These are phyloP conservation scores for Macroramphosus scolopax DNA, from an alignment of 2,797 vertebrate species.

Conservation along the genomic window DNA sequence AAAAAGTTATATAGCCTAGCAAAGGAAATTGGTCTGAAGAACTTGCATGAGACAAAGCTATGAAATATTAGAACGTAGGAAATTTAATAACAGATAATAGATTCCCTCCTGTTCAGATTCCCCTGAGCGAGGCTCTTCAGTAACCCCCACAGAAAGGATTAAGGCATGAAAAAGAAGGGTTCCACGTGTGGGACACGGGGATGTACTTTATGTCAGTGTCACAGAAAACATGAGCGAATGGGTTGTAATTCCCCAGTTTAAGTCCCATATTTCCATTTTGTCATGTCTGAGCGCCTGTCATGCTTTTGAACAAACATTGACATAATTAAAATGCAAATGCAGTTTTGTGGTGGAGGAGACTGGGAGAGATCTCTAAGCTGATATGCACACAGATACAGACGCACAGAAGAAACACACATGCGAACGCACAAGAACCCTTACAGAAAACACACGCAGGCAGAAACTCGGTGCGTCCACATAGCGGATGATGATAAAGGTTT, in stretches of 20 bases:
- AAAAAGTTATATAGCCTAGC: too few species aligned
- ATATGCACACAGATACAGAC: constrained; percentile 68
- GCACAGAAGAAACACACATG: constrained; percentile 48
- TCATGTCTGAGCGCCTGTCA: constrained; percentile 77
- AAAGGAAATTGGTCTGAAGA: too few species aligned
- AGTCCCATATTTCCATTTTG: constrained; percentile 80
- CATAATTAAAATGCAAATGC: constrained; percentile 86
- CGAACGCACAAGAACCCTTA: constrained; percentile 28
- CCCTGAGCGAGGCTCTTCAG: constrained; percentile 36
- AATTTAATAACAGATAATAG: constrained; percentile 38
- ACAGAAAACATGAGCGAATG: constrained; percentile 58
- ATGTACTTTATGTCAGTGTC: constrained; percentile 60
- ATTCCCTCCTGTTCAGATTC: constrained; percentile 42
- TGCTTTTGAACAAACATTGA: constrained; percentile 83
- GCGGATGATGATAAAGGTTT: constrained; percentile 59
- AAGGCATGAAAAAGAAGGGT: constrained; percentile 60
- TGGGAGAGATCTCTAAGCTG: constrained; percentile 69
- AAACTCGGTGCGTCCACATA: too few species aligned
- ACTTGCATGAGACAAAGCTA: constrained; percentile 27
- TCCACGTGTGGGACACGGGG: constrained; percentile 55
- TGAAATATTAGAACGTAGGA: too few species aligned
- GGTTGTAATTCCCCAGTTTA: constrained; percentile 73
- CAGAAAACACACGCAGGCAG: constrained; percentile 30
- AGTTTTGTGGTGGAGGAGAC: constrained; percentile 67
- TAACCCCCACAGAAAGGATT: constrained; percentile 51